A percentile compares a stretch with the other conserved stretches of the same genome.
Evolutionary conservation across 2,888 invertebrate species (phyloP).

Genomic region (Lasioglossum pauxillum): DNA sequence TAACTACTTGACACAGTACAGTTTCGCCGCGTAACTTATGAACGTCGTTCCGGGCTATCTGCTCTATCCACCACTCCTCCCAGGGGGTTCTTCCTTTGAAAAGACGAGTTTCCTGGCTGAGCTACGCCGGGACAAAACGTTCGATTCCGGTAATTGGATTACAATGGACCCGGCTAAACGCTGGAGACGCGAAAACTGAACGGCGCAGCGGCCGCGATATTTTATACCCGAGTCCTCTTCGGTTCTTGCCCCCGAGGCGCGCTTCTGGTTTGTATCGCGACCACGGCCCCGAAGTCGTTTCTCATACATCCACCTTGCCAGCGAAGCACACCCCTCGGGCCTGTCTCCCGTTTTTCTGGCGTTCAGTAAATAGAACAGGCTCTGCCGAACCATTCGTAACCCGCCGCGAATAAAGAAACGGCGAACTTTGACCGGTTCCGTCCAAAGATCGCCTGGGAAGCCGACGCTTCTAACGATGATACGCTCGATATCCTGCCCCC

Average conservation of each 20-base stretch:
- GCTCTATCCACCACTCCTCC: not conserved
- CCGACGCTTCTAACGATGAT: not conserved
- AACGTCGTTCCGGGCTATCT: conserved; percentile 14
- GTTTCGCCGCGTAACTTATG: conserved; percentile 20
- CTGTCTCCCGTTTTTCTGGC: conserved; percentile 50
- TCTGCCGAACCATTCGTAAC: conserved; percentile 19
- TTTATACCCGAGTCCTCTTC: conserved; percentile 24
- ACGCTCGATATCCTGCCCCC: not conserved
- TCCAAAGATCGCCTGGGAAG: not conserved
- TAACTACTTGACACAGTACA: conserved; percentile 33
- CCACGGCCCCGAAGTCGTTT: conserved; percentile 48
- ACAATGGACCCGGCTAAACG: conserved; percentile 20
- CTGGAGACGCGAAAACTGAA: conserved; percentile 2
- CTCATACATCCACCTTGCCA: conserved; percentile 48
- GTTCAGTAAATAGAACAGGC: conserved; percentile 41
- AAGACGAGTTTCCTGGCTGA: not conserved
- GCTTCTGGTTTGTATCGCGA: conserved; percentile 46
- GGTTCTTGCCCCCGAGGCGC: conserved; percentile 27
- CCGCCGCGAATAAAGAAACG: not conserved
- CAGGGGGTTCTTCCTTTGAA: not conserved
- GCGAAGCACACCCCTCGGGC: conserved; percentile 44
- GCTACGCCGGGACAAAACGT: not conserved
- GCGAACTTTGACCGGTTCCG: not conserved
- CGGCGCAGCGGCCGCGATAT: conserved; percentile 24
- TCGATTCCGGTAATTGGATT: conserved; percentile 38